Percentiles rank a stretch among this genome's conserved stretches.
phyloP scores from a whole-genome alignment of 2,888 invertebrate genomes.

The Stenchaetothrips biformis region DNA sequence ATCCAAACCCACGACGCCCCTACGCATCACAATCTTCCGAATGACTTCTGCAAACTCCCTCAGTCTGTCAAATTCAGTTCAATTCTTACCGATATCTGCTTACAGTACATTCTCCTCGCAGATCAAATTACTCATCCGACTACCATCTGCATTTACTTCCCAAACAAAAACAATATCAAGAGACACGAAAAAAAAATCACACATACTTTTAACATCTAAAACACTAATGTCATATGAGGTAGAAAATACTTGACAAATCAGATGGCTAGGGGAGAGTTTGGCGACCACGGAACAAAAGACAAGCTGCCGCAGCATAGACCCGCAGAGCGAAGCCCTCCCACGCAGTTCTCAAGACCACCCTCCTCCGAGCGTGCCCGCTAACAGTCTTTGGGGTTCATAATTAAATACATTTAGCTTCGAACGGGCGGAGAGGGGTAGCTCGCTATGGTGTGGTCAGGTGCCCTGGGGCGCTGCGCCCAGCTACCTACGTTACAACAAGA shows the following conservation, averaged over 20 bases:
- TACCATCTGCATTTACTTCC: neutral
- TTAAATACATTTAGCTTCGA: constrained; percentile 16
- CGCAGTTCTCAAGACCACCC: constrained; percentile 20
- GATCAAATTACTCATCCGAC: constrained; percentile 14
- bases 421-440: neutral
- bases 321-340: constrained; percentile 1
- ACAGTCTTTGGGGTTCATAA: constrained; percentile 18
- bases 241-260: constrained; percentile 22
- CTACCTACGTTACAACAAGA: neutral
- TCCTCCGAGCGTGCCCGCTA: neutral
- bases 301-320: neutral
- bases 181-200: constrained; percentile 19
- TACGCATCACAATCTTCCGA: neutral
- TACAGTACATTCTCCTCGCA: neutral
- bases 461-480: neutral
- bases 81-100: constrained; percentile 11
- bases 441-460: constrained; percentile 19
- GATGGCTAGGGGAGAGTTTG: constrained; percentile 15
- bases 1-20: neutral
- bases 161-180: neutral
- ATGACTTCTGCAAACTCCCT: constrained; percentile 20
- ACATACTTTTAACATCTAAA: constrained; percentile 8
- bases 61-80: constrained; percentile 24
- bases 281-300: constrained; percentile 17
- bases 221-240: constrained; percentile 16